phyloP scores from a whole-genome alignment of 2,888 invertebrate genomes.

The Sinodicranocentrus sp. region DNA sequence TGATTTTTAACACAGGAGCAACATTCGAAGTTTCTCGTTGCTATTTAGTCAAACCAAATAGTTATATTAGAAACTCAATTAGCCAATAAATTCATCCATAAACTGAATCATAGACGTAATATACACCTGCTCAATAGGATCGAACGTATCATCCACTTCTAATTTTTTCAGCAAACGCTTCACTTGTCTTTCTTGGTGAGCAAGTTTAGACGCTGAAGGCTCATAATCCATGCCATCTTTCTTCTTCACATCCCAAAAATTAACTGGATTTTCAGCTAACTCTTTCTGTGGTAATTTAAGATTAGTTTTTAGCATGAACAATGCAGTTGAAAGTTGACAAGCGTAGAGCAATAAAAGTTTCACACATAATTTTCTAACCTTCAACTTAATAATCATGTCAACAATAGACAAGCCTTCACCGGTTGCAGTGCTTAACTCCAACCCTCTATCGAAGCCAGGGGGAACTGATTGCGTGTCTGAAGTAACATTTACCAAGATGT shows the following conservation, averaged over 20 bases:
- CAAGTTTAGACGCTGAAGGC: constrained; percentile 67
- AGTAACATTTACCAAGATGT: no score
- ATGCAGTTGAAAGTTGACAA: constrained; percentile 28
- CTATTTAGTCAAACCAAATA: constrained; percentile 21
- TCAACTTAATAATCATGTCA: constrained; percentile 80
- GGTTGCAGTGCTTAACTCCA: constrained; percentile 77
- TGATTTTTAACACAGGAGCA: constrained; percentile 85
- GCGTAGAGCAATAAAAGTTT: no score
- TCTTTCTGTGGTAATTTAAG: no score
- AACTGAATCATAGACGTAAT: not conserved
- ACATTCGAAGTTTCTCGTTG: constrained; percentile 33
- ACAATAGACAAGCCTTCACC: constrained; percentile 79
- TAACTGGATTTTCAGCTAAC: constrained; percentile 33
- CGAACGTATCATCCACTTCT: constrained; percentile 61
- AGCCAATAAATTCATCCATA: not conserved
- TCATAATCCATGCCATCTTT: constrained; percentile 75
- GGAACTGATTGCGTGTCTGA: constrained; percentile 83
- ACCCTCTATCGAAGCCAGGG: constrained; percentile 83
- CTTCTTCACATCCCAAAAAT: constrained; percentile 74
- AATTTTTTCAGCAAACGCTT: constrained; percentile 68
- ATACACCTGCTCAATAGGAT: constrained; percentile 9
- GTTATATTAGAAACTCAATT: constrained; percentile 13
- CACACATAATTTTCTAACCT: constrained; percentile 48
- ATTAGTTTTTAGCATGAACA: no score
- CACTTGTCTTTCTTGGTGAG: constrained; percentile 69